phyloP scores from a whole-genome alignment of 2,113 vertebrate genomes.

The Astatotilapia flaviijosephi region DNA sequence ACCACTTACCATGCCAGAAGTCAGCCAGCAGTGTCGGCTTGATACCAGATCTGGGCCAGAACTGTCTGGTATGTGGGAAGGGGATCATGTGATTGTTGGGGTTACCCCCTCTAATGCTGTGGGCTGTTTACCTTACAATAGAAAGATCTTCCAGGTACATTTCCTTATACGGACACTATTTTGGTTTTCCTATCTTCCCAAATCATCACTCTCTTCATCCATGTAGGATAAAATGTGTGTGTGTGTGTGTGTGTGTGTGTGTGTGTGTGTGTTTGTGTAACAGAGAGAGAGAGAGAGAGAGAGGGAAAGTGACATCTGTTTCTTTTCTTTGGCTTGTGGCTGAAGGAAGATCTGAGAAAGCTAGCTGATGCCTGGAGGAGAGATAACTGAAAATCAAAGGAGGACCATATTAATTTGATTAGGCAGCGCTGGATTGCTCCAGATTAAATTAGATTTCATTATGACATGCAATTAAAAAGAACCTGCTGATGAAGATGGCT shows the following conservation, averaged over 20 bases:
- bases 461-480: constrained; percentile 85
- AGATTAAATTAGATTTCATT: constrained; percentile 90
- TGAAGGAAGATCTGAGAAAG: constrained; percentile 48
- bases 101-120: neutral
- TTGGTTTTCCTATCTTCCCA: neutral
- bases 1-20: neutral
- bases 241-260: neutral
- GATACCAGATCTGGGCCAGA: neutral
- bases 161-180: neutral
- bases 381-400: constrained; percentile 95
- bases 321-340: constrained; percentile 36
- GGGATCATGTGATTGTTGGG: neutral
- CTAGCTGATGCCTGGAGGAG: constrained; percentile 33
- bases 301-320: neutral
- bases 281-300: neutral
- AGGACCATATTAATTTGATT: constrained; percentile 93
- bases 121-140: neutral
- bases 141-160: neutral
- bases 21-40: neutral
- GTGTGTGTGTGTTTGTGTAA: neutral
- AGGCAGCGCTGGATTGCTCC: constrained; percentile 84
- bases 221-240: neutral
- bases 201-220: neutral
- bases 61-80: neutral
- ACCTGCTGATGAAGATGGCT: constrained; percentile 1